Percentiles rank a stretch among this genome's conserved stretches.
phyloP scores from a whole-genome alignment of 2,797 vertebrate genomes.

The Silurus aristotelis region DNA sequence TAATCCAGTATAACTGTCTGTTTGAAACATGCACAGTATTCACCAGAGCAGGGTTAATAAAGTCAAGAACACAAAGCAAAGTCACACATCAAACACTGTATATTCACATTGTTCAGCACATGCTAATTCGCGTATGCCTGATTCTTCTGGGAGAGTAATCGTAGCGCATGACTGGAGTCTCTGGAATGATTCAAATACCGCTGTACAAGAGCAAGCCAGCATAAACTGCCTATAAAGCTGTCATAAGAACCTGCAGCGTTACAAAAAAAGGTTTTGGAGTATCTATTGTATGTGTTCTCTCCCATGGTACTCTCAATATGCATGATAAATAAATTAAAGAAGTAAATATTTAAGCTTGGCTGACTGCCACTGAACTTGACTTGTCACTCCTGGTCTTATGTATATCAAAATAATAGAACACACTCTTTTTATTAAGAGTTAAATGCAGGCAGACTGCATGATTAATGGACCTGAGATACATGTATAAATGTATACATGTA shows the following conservation, averaged over 20 bases:
- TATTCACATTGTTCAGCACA: not conserved
- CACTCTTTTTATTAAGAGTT: slow-evolving; percentile 2
- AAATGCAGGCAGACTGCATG: slow-evolving; percentile 17
- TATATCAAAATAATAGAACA: slow-evolving; percentile 36
- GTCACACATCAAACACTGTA: slow-evolving; percentile 5
- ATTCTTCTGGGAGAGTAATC: slow-evolving; percentile 16
- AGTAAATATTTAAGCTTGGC: slow-evolving; percentile 69
- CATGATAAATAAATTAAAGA: slow-evolving; percentile 73
- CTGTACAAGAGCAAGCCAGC: slow-evolving; percentile 62
- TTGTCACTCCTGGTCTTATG: slow-evolving; percentile 62
- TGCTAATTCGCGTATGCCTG: slow-evolving; percentile 23
- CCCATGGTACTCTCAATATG: slow-evolving; percentile 67
- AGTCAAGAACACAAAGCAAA: not conserved
- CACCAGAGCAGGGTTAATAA: not conserved
- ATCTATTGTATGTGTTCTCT: slow-evolving; percentile 63
- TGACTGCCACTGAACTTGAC: slow-evolving; percentile 60
- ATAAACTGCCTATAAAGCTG: slow-evolving; percentile 73
- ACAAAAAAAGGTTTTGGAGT: slow-evolving; percentile 64
- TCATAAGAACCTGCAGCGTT: slow-evolving; percentile 69
- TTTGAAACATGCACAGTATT: not conserved
- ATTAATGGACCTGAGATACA: slow-evolving; percentile 38
- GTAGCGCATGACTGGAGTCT: slow-evolving; percentile 63
- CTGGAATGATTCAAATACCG: slow-evolving; percentile 65
- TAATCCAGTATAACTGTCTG: not conserved
- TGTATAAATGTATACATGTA: slow-evolving; percentile 45